A percentile compares a stretch with the other conserved stretches of the same genome.
phyloP scores from a whole-genome alignment of 2,888 invertebrate species.

The Troides aeacus region DNA sequence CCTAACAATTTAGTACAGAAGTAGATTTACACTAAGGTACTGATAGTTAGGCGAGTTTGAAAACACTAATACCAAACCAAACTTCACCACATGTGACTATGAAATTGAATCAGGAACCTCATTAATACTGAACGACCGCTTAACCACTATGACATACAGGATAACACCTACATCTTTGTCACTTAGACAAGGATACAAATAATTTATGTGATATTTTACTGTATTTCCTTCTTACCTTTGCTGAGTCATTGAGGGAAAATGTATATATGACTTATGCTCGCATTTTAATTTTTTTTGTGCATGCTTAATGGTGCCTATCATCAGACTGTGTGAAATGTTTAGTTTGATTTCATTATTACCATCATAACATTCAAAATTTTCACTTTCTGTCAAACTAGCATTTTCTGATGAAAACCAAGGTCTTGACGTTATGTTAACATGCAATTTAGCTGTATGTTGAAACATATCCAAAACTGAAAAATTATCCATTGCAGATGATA shows the following conservation, averaged over 20 bases:
- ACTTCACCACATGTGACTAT: too few species aligned
- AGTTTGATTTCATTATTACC: slow-evolving; percentile 46
- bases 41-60: too few species aligned
- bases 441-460: slow-evolving; percentile 36
- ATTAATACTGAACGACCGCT: too few species aligned
- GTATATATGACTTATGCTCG: slow-evolving; percentile 41
- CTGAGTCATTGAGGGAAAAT: slow-evolving; percentile 51
- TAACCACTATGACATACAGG: too few species aligned
- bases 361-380: slow-evolving; percentile 52
- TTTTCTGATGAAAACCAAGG: slow-evolving; percentile 58
- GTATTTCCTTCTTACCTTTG: slow-evolving; percentile 51
- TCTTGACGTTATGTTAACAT: slow-evolving; percentile 44
- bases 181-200: not conserved
- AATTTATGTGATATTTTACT: not conserved
- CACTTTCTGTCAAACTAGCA: slow-evolving; percentile 62
- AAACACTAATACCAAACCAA: too few species aligned
- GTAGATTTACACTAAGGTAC: too few species aligned
- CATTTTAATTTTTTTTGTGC: slow-evolving; percentile 44
- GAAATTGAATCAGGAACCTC: too few species aligned
- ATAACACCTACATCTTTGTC: not conserved
- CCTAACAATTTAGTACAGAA: too few species aligned
- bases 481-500: slow-evolving; percentile 56
- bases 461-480: slow-evolving; percentile 66
- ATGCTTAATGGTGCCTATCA: slow-evolving; percentile 42
- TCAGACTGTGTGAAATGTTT: slow-evolving; percentile 51